Conservation (phyloP, 1,140 invertebrate species). For the Drosophila yakuba region DNA sequence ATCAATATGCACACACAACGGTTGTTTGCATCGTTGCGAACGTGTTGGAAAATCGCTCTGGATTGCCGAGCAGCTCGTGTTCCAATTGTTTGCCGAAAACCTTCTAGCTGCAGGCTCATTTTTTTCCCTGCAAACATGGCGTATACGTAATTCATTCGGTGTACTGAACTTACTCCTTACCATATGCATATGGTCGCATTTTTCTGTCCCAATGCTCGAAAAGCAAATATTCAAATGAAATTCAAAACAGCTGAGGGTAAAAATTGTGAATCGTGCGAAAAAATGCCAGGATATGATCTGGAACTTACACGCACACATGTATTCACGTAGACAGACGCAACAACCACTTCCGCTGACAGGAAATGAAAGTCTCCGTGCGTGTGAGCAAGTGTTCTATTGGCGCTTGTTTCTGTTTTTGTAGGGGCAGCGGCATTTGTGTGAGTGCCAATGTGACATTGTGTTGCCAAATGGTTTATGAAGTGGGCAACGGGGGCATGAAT, state of each 20-base stretch:
- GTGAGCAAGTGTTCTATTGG: slow-evolving; percentile 21
- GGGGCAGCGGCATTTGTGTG: background rate
- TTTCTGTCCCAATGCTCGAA: background rate
- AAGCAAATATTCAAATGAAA: slow-evolving; percentile 55
- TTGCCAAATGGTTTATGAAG: slow-evolving; percentile 37
- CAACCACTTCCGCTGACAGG: slow-evolving; percentile 47
- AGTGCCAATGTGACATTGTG: slow-evolving; percentile 25
- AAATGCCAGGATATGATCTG: slow-evolving; percentile 58
- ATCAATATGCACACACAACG: slow-evolving; percentile 12
- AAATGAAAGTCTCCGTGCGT: slow-evolving; percentile 57
- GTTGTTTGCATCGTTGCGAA: background rate
- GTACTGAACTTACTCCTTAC: slow-evolving; percentile 5
- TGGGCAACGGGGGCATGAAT: background rate
- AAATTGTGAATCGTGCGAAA: slow-evolving; percentile 63
- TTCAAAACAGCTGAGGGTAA: slow-evolving; percentile 67
- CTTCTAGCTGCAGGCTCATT: background rate
- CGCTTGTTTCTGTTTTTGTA: slow-evolving; percentile 6
- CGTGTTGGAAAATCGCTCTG: slow-evolving; percentile 29
- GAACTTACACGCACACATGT: slow-evolving; percentile 35
- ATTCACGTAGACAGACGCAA: background rate
- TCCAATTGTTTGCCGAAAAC: slow-evolving; percentile 33
- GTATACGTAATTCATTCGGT: slow-evolving; percentile 28
- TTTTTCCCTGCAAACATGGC: slow-evolving; percentile 2
- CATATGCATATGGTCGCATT: slow-evolving; percentile 3
- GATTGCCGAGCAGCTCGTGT: slow-evolving; percentile 25